Percentiles rank a stretch among this genome's conserved stretches.
Conservation (phyloP, 2,797 vertebrate species). For the Phylloscopus collybita region DNA sequence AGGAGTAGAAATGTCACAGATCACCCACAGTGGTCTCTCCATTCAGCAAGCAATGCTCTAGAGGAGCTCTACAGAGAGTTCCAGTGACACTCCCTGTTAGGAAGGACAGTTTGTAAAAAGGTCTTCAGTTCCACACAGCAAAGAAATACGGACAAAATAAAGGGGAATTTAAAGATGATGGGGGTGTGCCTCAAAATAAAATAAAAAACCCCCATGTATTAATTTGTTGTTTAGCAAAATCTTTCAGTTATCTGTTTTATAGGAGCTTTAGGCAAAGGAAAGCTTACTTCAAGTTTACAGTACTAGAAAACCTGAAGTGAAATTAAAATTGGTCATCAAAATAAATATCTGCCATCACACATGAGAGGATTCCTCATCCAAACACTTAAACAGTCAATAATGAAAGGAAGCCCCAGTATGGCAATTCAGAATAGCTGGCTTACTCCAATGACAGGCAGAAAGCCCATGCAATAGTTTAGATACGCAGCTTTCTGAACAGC, state of each 20-base stretch:
- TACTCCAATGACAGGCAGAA: neutral
- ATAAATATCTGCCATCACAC: neutral
- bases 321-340: neutral
- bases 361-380: neutral
- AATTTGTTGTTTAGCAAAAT: neutral
- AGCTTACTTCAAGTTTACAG: neutral
- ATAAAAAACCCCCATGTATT: neutral
- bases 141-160: neutral
- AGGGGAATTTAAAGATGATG: neutral
- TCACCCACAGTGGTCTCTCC: neutral
- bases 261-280: neutral
- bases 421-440: neutral
- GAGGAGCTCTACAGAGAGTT: neutral
- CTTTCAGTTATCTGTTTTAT: neutral
- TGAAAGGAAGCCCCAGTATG: neutral
- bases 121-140: neutral
- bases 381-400: neutral
- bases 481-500: neutral
- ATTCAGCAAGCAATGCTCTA: neutral
- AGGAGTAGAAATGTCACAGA: neutral
- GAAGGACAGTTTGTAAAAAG: neutral
- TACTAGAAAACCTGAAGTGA: neutral
- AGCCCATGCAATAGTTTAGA: neutral
- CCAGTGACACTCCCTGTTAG: neutral
- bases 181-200: neutral